These are phyloP conservation scores for Tenthredo amoena DNA, from an alignment of 2,888 invertebrate genomes.

Conservation along the genomic window DNA sequence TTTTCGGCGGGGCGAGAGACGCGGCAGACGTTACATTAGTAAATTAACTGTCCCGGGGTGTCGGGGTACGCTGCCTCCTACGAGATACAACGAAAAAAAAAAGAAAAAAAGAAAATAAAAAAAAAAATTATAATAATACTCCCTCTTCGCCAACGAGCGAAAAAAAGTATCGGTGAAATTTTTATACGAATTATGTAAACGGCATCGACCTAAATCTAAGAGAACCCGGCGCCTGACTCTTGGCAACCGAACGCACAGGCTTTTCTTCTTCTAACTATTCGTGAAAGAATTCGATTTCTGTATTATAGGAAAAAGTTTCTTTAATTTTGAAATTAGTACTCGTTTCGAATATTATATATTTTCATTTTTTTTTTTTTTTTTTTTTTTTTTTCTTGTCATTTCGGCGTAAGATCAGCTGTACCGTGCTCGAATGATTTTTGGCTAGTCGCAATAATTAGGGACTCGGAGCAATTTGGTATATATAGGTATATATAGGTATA, in stretches of 20 bases:
- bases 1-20: conserved; percentile 51
- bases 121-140: not conserved
- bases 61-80: not conserved
- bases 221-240: not conserved
- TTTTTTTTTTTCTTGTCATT: not conserved
- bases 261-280: not conserved
- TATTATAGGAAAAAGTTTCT: not conserved
- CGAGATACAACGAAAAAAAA: not conserved
- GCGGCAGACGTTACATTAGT: conserved; percentile 70
- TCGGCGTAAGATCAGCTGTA: not conserved
- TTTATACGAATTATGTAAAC: not conserved
- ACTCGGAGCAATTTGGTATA: conserved; percentile 11
- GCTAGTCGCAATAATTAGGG: conserved; percentile 12
- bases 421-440: not conserved
- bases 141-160: not conserved
- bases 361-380: not conserved
- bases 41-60: conserved; percentile 67
- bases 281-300: not conserved
- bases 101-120: not conserved
- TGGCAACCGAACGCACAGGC: not conserved
- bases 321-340: not conserved
- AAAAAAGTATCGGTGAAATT: not conserved
- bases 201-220: not conserved
- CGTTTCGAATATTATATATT: no score
- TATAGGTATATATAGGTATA: not conserved